These are phyloP conservation scores for Drosophila helvetica DNA, from an alignment of 2,888 invertebrate species.

Conservation along the genomic window DNA sequence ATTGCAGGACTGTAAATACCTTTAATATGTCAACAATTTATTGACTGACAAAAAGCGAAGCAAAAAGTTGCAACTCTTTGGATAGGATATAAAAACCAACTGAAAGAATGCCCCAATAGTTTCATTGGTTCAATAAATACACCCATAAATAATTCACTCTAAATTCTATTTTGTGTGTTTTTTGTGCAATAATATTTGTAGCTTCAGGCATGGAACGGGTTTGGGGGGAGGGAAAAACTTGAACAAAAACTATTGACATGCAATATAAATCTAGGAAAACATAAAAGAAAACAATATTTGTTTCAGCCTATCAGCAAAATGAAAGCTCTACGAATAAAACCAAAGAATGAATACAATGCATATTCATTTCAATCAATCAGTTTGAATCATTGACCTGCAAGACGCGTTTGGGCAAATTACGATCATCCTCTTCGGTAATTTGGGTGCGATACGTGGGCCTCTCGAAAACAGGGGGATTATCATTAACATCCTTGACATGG, in stretches of 20 bases:
- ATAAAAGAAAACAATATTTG: conserved; percentile 10
- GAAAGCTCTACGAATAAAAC: conserved; percentile 50
- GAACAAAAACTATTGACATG: conserved; percentile 35
- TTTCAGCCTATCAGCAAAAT: conserved; percentile 14
- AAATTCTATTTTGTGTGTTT: conserved; percentile 3
- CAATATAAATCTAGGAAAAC: conserved; percentile 30
- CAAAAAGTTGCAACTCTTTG: conserved; percentile 11
- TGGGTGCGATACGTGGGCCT: conserved; percentile 96
- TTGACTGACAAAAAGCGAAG: conserved; percentile 15
- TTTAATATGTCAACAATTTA: conserved; percentile 36
- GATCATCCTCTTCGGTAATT: conserved; percentile 97
- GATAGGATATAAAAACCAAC: no score
- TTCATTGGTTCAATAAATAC: background rate
- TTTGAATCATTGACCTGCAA: conserved; percentile 88
- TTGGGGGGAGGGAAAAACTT: conserved; percentile 17
- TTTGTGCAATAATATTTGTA: conserved; percentile 30
- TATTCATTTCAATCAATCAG: conserved; percentile 21
- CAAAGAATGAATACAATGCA: conserved; percentile 7
- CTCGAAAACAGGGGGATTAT: conserved; percentile 98
- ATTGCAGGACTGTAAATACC: conserved; percentile 31
- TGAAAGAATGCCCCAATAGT: background rate
- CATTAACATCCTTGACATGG: conserved; percentile 98
- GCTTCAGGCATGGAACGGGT: conserved; percentile 17
- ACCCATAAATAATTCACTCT: conserved; percentile 7
- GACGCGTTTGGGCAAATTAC: conserved; percentile 96